Conservation (phyloP, 2,797 vertebrate genomes). For the Oryzias dopingdopingensis region DNA sequence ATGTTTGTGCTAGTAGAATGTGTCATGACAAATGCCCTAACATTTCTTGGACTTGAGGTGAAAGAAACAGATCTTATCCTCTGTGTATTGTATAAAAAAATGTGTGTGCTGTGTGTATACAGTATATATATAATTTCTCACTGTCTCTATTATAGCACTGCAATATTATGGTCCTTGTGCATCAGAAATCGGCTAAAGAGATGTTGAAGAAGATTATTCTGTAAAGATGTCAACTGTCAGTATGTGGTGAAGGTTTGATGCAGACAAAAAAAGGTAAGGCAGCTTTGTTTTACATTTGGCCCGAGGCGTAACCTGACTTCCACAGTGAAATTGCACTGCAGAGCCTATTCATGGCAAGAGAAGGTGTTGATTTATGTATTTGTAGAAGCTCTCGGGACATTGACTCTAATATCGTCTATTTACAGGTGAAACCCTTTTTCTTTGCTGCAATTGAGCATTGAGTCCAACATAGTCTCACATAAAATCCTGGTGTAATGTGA, state of each 20-base stretch:
- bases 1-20: too few species aligned
- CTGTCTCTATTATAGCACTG: too few species aligned
- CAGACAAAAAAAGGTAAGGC: conserved; percentile 1
- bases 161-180: neutral
- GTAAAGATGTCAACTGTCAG: conserved; percentile 15
- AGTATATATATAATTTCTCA: neutral
- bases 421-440: conserved; percentile 28
- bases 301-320: conserved; percentile 31
- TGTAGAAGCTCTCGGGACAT: conserved; percentile 22
- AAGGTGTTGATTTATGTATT: conserved; percentile 43
- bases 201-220: conserved; percentile 21
- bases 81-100: neutral
- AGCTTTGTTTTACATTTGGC: conserved; percentile 39
- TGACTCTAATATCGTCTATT: conserved; percentile 34
- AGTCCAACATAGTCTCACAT: conserved; percentile 3
- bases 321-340: conserved; percentile 38
- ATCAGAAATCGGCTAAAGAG: conserved; percentile 2
- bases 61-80: too few species aligned
- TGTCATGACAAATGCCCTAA: too few species aligned
- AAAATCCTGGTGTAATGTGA: conserved; percentile 7
- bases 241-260: conserved; percentile 17
- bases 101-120: neutral
- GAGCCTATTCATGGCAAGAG: conserved; percentile 39
- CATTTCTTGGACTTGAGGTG: too few species aligned
- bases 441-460: conserved; percentile 11